Evolutionary conservation across 2,113 vertebrate genomes (phyloP), one percentile per base, ranked within the genome.

Genomic region (Dolichallabes microphthalmus): DNA sequence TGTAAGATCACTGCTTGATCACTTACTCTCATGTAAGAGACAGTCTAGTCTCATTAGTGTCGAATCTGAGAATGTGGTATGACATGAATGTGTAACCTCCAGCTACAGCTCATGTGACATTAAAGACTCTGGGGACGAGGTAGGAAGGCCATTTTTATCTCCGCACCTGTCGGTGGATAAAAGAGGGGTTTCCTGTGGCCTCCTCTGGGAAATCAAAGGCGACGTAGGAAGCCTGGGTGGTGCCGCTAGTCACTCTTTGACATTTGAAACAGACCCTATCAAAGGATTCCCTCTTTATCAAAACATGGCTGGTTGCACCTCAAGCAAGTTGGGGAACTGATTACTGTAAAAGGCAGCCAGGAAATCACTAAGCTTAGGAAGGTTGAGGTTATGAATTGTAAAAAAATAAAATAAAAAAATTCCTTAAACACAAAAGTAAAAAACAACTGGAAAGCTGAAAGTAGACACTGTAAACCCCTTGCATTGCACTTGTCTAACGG

Each of bases 131-230:
- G 39, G 82, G 52, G 81, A 58, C 61, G 17, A 19, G 61, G 60
- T 71, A 20, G 50, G 73, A 76, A 55, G 78, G 63, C 87, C 87
- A 83, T 88, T 88, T 89, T 85, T 87, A 89, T 86, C 87, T 83
- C 53, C 2, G 58, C 85, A 89, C 83, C 85, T 88, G 87, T 89
- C 87, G n/a, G 60, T 53, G 82, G 58, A 63, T 80, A 58, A 71
- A 86, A 73, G 76, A 80, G 87, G 79, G 83, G 85, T 85, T 90
- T 90, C 87, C 89, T 88, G 89, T 85, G 87, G 85, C 64, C 85
- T 86, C 84, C 76, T 4, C 60, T 76, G 87, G 82, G 85, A 85
- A 73, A 82, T 88, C 82, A 86, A 86, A 88, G 80, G 71, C 76
- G 78, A 32, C 78, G 76, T 32, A 76, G 84, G 83, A 45, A 64